These are phyloP conservation scores for Ophioninae sp. DNA, from an alignment of 2,888 invertebrate genomes.

Conservation along the genomic window DNA sequence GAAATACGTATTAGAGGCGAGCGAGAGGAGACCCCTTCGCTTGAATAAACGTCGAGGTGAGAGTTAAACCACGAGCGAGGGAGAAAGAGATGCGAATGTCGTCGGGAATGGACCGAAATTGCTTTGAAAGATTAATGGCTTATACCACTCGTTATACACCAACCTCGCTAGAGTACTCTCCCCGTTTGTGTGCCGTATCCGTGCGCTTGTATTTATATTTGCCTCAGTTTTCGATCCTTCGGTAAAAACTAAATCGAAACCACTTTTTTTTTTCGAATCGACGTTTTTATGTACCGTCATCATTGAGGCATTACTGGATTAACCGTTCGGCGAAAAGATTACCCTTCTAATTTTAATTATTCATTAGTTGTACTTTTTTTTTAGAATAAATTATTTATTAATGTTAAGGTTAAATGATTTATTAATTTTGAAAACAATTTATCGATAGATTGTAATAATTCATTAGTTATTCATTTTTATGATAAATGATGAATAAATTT, in stretches of 20 bases:
- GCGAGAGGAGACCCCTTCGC: constrained; percentile 33
- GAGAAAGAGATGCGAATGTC: constrained; percentile 72
- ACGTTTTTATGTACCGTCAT: background rate
- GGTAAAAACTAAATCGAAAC: constrained; percentile 9
- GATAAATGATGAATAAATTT: too few relatives aligned
- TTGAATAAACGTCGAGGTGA: constrained; percentile 41
- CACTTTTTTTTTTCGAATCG: background rate
- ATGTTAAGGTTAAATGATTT: too few relatives aligned
- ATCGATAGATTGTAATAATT: too few relatives aligned
- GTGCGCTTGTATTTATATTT: background rate
- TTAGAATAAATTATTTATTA: too few relatives aligned
- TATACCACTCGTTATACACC: constrained; percentile 74
- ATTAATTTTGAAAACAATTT: too few relatives aligned
- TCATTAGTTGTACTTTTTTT: too few relatives aligned
- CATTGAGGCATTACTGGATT: too few relatives aligned
- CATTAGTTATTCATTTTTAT: too few relatives aligned
- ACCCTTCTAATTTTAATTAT: too few relatives aligned
- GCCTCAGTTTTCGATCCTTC: constrained; percentile 19
- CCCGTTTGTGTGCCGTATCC: background rate
- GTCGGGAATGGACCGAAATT: constrained; percentile 77
- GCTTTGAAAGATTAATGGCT: constrained; percentile 77
- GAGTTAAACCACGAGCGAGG: constrained; percentile 45
- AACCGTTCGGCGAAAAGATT: too few relatives aligned
- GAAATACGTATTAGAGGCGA: constrained; percentile 48
- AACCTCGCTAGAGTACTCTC: constrained; percentile 31